Percentiles rank a stretch among this genome's conserved stretches.
These are phyloP conservation scores for Gari tellinella DNA, from an alignment of 2,888 invertebrate genomes.

Conservation along the genomic window DNA sequence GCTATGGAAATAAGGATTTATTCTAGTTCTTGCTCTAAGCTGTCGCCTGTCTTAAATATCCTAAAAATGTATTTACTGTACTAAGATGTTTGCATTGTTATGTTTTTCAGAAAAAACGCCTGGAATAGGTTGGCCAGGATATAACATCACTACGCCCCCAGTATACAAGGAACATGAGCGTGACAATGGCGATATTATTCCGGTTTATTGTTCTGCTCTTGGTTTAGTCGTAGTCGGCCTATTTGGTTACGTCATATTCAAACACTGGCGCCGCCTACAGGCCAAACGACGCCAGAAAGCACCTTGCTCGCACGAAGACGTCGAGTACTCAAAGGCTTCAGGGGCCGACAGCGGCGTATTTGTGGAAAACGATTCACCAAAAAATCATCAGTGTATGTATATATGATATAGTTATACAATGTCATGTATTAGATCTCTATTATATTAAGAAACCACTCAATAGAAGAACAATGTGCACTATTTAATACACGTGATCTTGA, in stretches of 20 bases:
- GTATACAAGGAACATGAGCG: conserved; percentile 42
- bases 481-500: too few relatives aligned
- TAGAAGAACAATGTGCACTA: too few relatives aligned
- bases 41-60: too few relatives aligned
- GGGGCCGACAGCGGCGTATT: conserved; percentile 78
- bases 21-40: too few relatives aligned
- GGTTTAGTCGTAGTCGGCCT: conserved; percentile 81
- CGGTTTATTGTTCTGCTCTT: conserved; percentile 82
- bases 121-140: neutral
- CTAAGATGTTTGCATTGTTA: too few relatives aligned
- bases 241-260: conserved; percentile 81
- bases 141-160: conserved; percentile 36
- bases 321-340: conserved; percentile 74
- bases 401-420: too few relatives aligned
- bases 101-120: too few relatives aligned
- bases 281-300: conserved; percentile 67
- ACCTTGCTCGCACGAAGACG: conserved; percentile 71
- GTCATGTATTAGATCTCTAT: too few relatives aligned
- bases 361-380: conserved; percentile 73
- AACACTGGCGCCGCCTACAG: conserved; percentile 74
- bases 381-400: conserved; percentile 64
- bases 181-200: conserved; percentile 74
- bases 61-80: too few relatives aligned
- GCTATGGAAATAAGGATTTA: too few relatives aligned
- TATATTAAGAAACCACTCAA: too few relatives aligned